Percentiles rank a stretch among this genome's conserved stretches.
phyloP scores from a whole-genome alignment of 1,140 invertebrate genomes.

The Caerostris extrusa region DNA sequence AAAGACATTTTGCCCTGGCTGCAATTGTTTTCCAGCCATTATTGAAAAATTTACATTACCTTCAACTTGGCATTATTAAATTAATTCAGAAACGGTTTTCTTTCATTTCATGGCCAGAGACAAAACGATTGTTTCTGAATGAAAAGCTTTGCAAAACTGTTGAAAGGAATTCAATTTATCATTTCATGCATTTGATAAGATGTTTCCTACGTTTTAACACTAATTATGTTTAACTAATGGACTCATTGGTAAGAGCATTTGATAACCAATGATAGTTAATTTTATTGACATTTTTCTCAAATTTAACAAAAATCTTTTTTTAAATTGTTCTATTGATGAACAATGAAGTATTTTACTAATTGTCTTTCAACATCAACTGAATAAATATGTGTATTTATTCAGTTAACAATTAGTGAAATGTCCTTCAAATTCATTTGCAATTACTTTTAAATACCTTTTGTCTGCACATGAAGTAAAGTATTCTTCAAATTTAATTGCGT shows the following conservation, averaged over 20 bases:
- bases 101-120: neutral
- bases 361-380: neutral
- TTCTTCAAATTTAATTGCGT: too few species aligned
- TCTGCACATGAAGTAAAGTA: too few species aligned
- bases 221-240: neutral
- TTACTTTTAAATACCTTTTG: too few species aligned
- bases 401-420: too few species aligned
- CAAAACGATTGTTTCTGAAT: conserved; percentile 8
- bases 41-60: conserved; percentile 11
- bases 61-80: neutral
- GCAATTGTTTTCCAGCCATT: neutral
- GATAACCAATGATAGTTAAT: neutral
- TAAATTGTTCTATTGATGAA: neutral
- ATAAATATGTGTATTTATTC: too few species aligned
- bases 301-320: neutral
- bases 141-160: neutral
- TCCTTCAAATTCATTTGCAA: too few species aligned
- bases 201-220: neutral
- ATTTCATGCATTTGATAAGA: neutral
- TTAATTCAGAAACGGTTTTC: neutral
- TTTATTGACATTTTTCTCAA: neutral
- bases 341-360: neutral
- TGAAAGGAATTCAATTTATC: neutral
- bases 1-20: neutral
- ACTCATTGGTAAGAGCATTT: neutral